Evolutionary conservation across 2,113 vertebrate species (phyloP), one percentile per base, ranked within the genome.

Genomic region (Ancistrus triradiatus): DNA sequence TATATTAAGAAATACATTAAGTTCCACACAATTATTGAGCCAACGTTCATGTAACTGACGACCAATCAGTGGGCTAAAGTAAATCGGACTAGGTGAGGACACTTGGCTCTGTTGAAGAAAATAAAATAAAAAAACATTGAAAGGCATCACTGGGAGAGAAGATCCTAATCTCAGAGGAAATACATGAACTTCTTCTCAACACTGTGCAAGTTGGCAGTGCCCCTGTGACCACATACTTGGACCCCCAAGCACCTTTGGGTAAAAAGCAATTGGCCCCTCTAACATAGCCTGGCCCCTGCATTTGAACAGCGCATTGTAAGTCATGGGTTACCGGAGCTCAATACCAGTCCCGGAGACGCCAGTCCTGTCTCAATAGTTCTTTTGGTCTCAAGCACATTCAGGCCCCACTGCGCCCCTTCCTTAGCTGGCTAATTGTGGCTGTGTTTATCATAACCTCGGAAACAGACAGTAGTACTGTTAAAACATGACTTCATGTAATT

Each of bases 281-380:
- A 37, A 10, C 35, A 4, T 78, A 74, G 44, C 48, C 46, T 63
- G 69, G 37, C 37, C 70, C 28, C 22, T 63, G 59, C 59, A 66
- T 69, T 11, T 72, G 56, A 70, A 75, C 59, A 68, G 72, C 51
- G 40, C 59, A 74, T 70, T 79, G 69, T 75, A 28, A 22, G 40
- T 49, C 31, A 57, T 27, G 28, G 46, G 40, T 66, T 62, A 51
- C 61, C 71, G 53, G 51, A 59, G 69, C 49, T 63, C 50, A 31
- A 31, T 59, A 44, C 13, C 11, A 56, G 51, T 65, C 59, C 57
- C 56, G 66, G 24, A 48, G 44, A 62, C 5, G 31, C 48, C 55
- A 68, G 44, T 43, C 4, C 63, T 33, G 28, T 70, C 52, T 77
- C 66, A 78, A 72, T 70, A 68, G 69, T 31, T 15, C 46, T 66